phyloP scores from a whole-genome alignment of 1,140 invertebrate genomes.

The Pemphigus obesinymphae region DNA sequence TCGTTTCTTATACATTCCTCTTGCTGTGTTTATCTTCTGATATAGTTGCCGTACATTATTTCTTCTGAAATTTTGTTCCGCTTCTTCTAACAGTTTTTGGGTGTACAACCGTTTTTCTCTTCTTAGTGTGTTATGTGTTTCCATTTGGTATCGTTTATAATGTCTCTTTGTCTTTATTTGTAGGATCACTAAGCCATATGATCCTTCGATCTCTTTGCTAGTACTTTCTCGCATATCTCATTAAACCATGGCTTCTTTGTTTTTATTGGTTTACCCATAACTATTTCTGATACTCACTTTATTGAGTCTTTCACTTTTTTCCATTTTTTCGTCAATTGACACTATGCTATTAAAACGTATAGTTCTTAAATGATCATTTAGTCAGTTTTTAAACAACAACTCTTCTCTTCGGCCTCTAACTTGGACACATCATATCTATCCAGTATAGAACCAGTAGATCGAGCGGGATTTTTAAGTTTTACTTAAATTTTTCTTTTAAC shows the following conservation, averaged over 20 bases:
- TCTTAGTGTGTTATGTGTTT: constrained; percentile 9
- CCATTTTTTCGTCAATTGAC: constrained; percentile 35
- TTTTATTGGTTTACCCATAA: too few species aligned
- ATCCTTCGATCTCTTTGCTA: background rate
- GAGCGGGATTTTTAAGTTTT: background rate
- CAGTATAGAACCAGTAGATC: background rate
- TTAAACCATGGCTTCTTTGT: too few species aligned
- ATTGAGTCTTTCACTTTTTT: constrained; percentile 22
- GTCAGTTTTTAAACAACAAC: background rate
- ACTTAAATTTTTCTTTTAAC: background rate
- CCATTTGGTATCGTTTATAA: background rate
- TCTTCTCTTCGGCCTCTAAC: background rate
- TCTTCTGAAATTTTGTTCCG: background rate
- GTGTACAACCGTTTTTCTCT: too few species aligned
- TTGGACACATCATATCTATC: too few species aligned
- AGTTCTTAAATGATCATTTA: background rate
- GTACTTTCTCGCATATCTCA: too few species aligned
- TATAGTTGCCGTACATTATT: too few species aligned
- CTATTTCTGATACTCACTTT: too few species aligned
- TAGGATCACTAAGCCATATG: background rate
- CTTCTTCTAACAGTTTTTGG: background rate
- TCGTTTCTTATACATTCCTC: too few species aligned
- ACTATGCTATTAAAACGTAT: background rate
- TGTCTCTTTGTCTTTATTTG: constrained; percentile 6
- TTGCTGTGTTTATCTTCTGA: too few species aligned